Percentiles rank a stretch among this genome's conserved stretches.
Evolutionary conservation across 2,797 vertebrate genomes (phyloP).

Genomic region (Acanthurus leucopareius): DNA sequence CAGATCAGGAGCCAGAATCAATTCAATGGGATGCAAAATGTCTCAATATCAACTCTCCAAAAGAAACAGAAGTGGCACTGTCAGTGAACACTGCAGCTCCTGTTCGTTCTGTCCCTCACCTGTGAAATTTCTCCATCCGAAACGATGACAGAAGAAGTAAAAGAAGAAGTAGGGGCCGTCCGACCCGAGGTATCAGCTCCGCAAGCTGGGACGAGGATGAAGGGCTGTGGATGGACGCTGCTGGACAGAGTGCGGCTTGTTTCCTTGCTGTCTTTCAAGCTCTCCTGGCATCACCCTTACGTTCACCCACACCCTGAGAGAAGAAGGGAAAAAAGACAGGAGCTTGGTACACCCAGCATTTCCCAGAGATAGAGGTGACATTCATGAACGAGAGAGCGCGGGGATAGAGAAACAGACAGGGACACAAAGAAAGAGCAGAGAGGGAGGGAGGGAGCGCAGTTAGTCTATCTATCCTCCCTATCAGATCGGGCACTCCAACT

Average conservation of each 20-base stretch:
- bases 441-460: constrained; percentile 54
- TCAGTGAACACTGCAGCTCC: constrained; percentile 41
- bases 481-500: constrained; percentile 74
- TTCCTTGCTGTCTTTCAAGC: constrained; percentile 56
- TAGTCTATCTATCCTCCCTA: constrained; percentile 65
- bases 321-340: constrained; percentile 45
- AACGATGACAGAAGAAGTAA: constrained; percentile 52
- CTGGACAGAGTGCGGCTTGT: constrained; percentile 43
- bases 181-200: constrained; percentile 75
- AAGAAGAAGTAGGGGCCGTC: constrained; percentile 58
- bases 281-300: constrained; percentile 66
- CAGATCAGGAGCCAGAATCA: constrained; percentile 15
- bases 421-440: constrained; percentile 42
- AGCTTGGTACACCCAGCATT: constrained; percentile 78
- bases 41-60: constrained; percentile 50
- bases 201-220: constrained; percentile 56
- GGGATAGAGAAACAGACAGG: constrained; percentile 61
- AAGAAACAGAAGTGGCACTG: constrained; percentile 26
- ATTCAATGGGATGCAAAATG: constrained; percentile 12
- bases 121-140: constrained; percentile 54
- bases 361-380: constrained; percentile 85
- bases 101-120: constrained; percentile 48
- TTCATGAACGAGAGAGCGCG: constrained; percentile 77
- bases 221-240: constrained; percentile 47
- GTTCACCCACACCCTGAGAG: constrained; percentile 72